Conservation (phyloP, 2,797 vertebrate species). For the Pseudopleuronectes americanus region DNA sequence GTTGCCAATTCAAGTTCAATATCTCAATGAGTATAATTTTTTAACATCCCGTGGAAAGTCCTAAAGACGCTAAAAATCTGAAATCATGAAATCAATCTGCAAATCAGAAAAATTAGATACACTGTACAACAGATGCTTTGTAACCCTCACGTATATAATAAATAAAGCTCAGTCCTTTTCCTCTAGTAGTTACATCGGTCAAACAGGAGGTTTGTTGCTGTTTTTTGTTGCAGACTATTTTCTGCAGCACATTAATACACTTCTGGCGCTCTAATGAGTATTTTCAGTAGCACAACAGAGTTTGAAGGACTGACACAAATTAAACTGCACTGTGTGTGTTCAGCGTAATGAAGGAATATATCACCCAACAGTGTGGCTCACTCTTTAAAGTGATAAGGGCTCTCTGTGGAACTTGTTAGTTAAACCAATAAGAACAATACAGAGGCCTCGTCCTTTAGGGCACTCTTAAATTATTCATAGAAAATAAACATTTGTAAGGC, state of each 20-base stretch:
- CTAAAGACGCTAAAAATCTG: too few species aligned
- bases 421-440: background rate
- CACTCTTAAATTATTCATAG: background rate
- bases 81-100: too few species aligned
- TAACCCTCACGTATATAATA: background rate
- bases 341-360: background rate
- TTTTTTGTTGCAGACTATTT: background rate
- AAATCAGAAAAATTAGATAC: too few species aligned
- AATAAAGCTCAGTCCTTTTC: background rate
- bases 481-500: background rate
- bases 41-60: too few species aligned
- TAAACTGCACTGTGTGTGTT: background rate
- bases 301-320: background rate
- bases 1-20: too few species aligned
- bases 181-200: background rate
- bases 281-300: background rate
- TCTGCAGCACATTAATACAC: too few species aligned
- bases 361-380: background rate
- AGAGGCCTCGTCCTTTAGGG: background rate
- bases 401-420: background rate
- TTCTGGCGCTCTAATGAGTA: too few species aligned
- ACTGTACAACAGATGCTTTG: background rate
- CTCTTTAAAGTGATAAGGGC: background rate
- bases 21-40: too few species aligned
- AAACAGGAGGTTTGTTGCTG: background rate